Evolutionary conservation across 2,113 vertebrate species (phyloP), one percentile per base, ranked within the genome.

Genomic region (Oxyruncus cristatus): DNA sequence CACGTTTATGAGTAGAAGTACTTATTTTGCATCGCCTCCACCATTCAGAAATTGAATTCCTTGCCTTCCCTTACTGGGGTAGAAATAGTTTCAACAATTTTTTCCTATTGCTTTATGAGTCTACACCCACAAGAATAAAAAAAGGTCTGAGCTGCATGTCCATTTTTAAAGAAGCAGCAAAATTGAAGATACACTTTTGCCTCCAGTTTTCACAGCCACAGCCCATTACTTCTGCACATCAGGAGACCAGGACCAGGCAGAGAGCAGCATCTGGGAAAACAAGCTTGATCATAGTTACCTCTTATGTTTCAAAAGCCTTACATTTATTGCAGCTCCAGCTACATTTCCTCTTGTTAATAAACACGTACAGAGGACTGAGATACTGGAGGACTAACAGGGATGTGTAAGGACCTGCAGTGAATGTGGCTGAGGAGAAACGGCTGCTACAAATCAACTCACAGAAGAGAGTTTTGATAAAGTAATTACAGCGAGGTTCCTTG

Each of bases 361-460:
- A 75, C 8, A n/a, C 11, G 27, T 14, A 58, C 0, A 41, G 16
- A 42, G 39, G 28, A 11, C 23, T 12, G 47, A 68, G 37, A 81
- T 50, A 22, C 37, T 23, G 14, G 8, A 85, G 39, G n/a, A 32
- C 50, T 55, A 10, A 32, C 0, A 16, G 24, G 21, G 37, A n/a
- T 15, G 18, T 62, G 37, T 39, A 9, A 41, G 39, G 61, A 39
- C 12, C 26, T 35, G 8, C 61, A 65, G 65, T 11, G 7, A 62
- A 26, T 3, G 3, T 7, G 17, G 50, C 63, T 35, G 41, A 83
- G 22, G 14, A 39, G 49, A 68, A 70, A 58, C 22, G 53, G 58
- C 33, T 58, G 39, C 5, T 37, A 76, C 4, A 22, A 58, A 46
- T 13, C 0, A 0, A 37, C 63, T 71, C n/a, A 4, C 18, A 42